A percentile compares a stretch with the other conserved stretches of the same genome.
Evolutionary conservation across 1,140 invertebrate genomes (phyloP).

Genomic region (Bactericera cockerelli): DNA sequence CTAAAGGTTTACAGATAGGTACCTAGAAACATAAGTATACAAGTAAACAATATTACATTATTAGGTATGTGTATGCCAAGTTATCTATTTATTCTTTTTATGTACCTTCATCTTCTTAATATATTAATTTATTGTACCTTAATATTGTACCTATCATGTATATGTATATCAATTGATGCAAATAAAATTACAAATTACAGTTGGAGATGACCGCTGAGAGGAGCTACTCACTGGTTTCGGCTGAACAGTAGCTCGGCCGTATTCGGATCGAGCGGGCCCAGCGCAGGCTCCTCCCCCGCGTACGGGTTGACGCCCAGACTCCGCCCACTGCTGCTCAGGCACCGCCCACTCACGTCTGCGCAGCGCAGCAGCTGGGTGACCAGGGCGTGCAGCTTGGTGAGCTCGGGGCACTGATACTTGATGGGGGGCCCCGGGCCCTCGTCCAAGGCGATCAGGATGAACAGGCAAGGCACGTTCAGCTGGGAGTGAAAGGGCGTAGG

Average conservation of each 20-base stretch:
- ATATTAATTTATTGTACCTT: too few relatives aligned
- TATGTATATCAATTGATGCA: too few relatives aligned
- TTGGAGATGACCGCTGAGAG: too few relatives aligned
- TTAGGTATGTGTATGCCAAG: too few relatives aligned
- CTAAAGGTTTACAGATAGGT: too few relatives aligned
- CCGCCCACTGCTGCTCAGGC: neutral
- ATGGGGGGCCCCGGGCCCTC: constrained; percentile 83
- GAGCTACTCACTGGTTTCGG: neutral
- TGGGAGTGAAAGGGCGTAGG: constrained; percentile 20
- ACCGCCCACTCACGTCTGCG: constrained; percentile 71
- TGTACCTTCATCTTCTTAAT: too few relatives aligned
- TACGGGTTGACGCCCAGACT: neutral
- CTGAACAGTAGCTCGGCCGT: neutral
- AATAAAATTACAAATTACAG: too few relatives aligned
- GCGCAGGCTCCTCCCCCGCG: too few relatives aligned
- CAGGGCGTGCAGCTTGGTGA: constrained; percentile 86
- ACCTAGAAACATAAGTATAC: too few relatives aligned
- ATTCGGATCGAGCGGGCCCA: neutral
- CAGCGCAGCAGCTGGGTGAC: constrained; percentile 81
- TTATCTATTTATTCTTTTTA: too few relatives aligned
- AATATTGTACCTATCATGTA: too few relatives aligned
- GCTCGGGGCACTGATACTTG: constrained; percentile 91
- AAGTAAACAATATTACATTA: too few relatives aligned
- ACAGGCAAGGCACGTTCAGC: constrained; percentile 63
- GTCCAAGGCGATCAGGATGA: constrained; percentile 82